Evolutionary conservation across 1,140 invertebrate genomes (phyloP).

Genomic region (Drosophila hydei): DNA sequence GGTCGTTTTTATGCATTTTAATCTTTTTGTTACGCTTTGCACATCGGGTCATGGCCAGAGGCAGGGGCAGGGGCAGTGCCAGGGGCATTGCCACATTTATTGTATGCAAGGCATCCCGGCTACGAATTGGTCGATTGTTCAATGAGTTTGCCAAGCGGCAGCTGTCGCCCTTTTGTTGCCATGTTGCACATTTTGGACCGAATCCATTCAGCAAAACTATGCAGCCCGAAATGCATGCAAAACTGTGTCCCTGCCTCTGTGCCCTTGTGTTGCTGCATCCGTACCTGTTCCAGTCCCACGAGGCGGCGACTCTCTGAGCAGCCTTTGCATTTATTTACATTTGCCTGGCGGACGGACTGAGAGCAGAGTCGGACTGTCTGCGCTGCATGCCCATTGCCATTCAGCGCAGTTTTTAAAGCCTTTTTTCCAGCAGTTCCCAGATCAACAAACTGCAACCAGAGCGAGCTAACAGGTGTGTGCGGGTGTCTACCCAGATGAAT

Average conservation of each 20-base stretch:
- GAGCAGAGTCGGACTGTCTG: constrained; percentile 39
- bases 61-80: background rate
- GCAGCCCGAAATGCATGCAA: constrained; percentile 66
- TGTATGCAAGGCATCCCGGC: constrained; percentile 45
- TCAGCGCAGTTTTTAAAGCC: constrained; percentile 49
- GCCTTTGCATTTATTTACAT: constrained; percentile 74
- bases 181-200: constrained; percentile 49
- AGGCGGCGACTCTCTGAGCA: constrained; percentile 12
- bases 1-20: constrained; percentile 62
- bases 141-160: constrained; percentile 69
- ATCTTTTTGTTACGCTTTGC: constrained; percentile 58
- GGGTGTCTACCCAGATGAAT: constrained; percentile 12
- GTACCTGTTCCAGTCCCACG: constrained; percentile 20
- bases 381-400: constrained; percentile 45
- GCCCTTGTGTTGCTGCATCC: constrained; percentile 10
- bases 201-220: constrained; percentile 48
- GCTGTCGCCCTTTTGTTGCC: constrained; percentile 55
- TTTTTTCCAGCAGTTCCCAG: constrained; percentile 39
- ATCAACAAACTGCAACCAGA: constrained; percentile 27
- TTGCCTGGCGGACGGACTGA: constrained; percentile 38
- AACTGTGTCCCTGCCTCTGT: constrained; percentile 53
- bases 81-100: constrained; percentile 53
- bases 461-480: constrained; percentile 60
- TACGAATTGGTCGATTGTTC: constrained; percentile 77
- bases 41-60: background rate